phyloP scores from a whole-genome alignment of 2,888 invertebrate species.

The Stratiomys singularior region DNA sequence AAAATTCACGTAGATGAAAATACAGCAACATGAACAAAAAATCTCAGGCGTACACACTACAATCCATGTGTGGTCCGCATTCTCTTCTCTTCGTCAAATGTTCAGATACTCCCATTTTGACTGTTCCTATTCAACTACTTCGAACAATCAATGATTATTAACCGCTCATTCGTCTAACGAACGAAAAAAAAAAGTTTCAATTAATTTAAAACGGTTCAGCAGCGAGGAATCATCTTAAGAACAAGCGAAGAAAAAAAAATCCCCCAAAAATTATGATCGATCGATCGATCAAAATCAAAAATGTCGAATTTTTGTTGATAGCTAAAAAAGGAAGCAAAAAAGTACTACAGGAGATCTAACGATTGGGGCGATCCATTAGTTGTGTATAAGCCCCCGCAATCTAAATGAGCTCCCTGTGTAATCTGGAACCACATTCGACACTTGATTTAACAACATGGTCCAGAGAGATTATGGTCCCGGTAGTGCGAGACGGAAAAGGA shows the following conservation, averaged over 20 bases:
- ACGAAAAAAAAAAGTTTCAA: constrained; percentile 32
- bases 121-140: constrained; percentile 7
- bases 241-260: background rate
- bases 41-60: background rate
- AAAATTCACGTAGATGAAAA: background rate
- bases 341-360: background rate
- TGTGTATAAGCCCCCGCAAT: background rate
- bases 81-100: background rate
- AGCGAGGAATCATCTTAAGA: background rate
- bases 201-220: constrained; percentile 35
- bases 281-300: constrained; percentile 42
- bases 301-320: constrained; percentile 39
- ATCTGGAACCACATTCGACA: too few species aligned
- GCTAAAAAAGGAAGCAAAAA: background rate
- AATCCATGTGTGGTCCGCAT: constrained; percentile 19
- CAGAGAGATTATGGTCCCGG: background rate
- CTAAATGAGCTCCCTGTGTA: background rate
- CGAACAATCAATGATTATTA: constrained; percentile 39
- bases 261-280: constrained; percentile 10
- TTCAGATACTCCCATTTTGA: constrained; percentile 26
- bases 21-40: too few species aligned
- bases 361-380: constrained; percentile 16
- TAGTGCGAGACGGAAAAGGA: background rate
- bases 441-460: too few species aligned
- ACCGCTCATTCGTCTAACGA: background rate